A percentile compares a stretch with the other conserved stretches of the same genome.
Evolutionary conservation across 1,140 invertebrate genomes (phyloP).

Genomic region (Telenomus remus): DNA sequence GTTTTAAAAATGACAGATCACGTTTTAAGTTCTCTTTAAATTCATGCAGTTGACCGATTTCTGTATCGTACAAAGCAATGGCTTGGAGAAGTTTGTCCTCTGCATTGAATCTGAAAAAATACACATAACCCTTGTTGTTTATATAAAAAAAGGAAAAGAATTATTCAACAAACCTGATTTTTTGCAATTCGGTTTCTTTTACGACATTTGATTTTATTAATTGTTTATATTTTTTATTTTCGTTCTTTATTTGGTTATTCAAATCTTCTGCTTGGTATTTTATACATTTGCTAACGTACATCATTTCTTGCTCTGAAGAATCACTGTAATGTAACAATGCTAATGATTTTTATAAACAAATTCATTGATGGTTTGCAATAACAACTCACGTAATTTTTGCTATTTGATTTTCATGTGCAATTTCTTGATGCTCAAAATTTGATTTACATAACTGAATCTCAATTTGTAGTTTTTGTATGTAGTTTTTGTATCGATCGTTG

Average conservation of each 20-base stretch:
- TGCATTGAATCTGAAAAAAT: constrained; percentile 35
- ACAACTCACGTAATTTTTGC: constrained; percentile 19
- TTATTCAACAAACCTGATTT: constrained; percentile 11
- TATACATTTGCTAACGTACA: constrained; percentile 10
- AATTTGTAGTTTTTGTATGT: constrained; percentile 11
- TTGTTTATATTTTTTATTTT: constrained; percentile 25
- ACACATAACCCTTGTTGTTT: constrained; percentile 7
- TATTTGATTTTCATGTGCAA: constrained; percentile 18
- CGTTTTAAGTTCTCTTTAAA: constrained; percentile 45
- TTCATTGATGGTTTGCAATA: too few species aligned
- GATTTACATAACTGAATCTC: constrained; percentile 36
- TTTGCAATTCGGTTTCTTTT: constrained; percentile 27
- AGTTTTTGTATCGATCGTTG: constrained; percentile 23
- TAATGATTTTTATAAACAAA: too few species aligned
- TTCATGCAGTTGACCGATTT: constrained; percentile 50
- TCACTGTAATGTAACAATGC: background rate
- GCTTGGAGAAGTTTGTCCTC: constrained; percentile 42
- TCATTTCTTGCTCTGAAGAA: constrained; percentile 9
- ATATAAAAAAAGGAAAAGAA: background rate
- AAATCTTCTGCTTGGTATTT: constrained; percentile 20
- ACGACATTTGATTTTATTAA: constrained; percentile 17
- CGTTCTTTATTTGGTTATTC: constrained; percentile 34
- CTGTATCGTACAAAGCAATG: constrained; percentile 53
- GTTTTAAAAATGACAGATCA: constrained; percentile 31
- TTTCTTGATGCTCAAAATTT: constrained; percentile 22